Base-by-base conservation (phyloP, 2,797 vertebrate species). In the Cyprinella venusta region DNA sequence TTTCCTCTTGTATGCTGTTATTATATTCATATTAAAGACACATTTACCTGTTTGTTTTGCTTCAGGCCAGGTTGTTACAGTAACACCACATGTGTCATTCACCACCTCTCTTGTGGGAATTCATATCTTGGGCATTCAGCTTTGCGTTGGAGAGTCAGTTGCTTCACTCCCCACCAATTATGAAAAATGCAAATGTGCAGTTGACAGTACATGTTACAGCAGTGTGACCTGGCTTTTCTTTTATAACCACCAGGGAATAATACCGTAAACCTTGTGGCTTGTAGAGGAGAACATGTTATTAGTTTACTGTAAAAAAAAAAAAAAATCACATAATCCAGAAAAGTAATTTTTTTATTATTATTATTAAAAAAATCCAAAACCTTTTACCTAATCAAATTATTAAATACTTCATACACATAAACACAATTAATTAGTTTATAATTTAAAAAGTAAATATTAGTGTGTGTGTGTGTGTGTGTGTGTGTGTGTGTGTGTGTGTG, bases 1-100 rank as follows among this genome's bases (percentile, higher is more conserved):
- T 54, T 81, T 50, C 56, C 64, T 59, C 21, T 76, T 61, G 12
- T 52, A 15, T 15, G 45, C 63, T 38, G 61, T 45, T 45, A 76
- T 67, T 75, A 54, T 12, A 56, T 54, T 36, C 7, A 16, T 33
- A 81, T 38, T 65, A 21, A 64, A 18, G 15, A 52, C 21, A 6
- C 19, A 50, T 59, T 61, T 38, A n/a, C 16, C 42, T 80, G 45
- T 54, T 74, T 65, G 72, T 72, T 79, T 65, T 42, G 52, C 42
- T 72, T 8, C 40, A 40, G 76, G 78, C 67, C 19, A 70, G 56
- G 7, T 74, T 64, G 13, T 76, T 45, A 42, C 26, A 40, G 78
- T 45, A 80, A 70, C 42, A n/a, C 33, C 2, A 0, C 65, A 69
- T 36, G 63, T 52, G 21, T 67, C 76, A 67, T 33, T 67, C 63